Evolutionary conservation across 1,140 invertebrate species (phyloP).

Genomic region (Lethocerus indicus): DNA sequence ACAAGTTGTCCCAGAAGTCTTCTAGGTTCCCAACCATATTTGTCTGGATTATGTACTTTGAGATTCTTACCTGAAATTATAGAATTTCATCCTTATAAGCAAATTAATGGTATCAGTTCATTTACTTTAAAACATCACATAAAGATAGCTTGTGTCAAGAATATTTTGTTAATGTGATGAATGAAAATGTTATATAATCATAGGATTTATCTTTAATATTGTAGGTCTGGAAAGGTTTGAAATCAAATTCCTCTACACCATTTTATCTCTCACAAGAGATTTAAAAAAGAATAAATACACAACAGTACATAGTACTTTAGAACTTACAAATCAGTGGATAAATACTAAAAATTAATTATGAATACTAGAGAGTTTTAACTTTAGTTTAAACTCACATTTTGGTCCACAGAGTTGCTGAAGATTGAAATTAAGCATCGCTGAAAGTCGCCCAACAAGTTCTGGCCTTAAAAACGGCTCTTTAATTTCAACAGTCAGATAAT

Average conservation of each 20-base stretch:
- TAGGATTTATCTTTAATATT: too few relatives aligned
- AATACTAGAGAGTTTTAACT: background rate
- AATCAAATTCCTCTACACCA: too few relatives aligned
- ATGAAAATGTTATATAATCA: too few relatives aligned
- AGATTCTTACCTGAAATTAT: slow-evolving; percentile 51
- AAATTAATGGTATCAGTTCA: background rate
- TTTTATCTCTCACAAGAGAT: too few relatives aligned
- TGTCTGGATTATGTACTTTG: slow-evolving; percentile 87
- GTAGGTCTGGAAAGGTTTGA: too few relatives aligned
- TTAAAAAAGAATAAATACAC: slow-evolving; percentile 3
- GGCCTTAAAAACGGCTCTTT: slow-evolving; percentile 83
- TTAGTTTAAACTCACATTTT: slow-evolving; percentile 45
- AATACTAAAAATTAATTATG: background rate
- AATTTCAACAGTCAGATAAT: slow-evolving; percentile 89
- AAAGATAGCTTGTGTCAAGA: too few relatives aligned
- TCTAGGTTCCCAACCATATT: slow-evolving; percentile 93
- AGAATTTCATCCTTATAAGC: background rate
- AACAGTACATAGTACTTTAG: background rate
- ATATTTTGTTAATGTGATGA: too few relatives aligned
- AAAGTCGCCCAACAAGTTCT: slow-evolving; percentile 80
- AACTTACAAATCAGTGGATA: background rate
- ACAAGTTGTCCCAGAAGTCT: slow-evolving; percentile 78
- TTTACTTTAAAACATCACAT: background rate
- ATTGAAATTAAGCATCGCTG: slow-evolving; percentile 97
- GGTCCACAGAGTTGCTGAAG: slow-evolving; percentile 91